Evolutionary conservation across 2,797 vertebrate genomes (phyloP).

Genomic region (Gadopsis marmoratus): DNA sequence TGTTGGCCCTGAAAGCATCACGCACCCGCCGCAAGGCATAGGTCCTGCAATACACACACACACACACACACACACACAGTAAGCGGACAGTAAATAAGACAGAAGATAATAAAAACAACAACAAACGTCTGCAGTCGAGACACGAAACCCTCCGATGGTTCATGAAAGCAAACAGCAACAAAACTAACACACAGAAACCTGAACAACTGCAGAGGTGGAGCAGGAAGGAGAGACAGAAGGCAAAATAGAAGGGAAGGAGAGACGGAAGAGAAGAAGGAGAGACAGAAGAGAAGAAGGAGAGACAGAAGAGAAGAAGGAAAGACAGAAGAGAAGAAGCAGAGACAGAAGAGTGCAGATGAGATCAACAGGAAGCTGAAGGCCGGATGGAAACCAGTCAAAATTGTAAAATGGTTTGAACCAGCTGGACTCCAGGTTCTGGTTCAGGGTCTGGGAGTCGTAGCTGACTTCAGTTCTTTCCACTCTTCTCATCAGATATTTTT

Average conservation of each 20-base stretch:
- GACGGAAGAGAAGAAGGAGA: too few species aligned
- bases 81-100: not conserved
- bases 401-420: too few species aligned
- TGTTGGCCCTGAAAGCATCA: conserved; percentile 95
- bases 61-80: conserved; percentile 8
- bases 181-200: conserved; percentile 14
- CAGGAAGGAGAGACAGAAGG: not conserved
- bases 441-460: too few species aligned
- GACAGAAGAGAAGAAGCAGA: too few species aligned
- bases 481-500: too few species aligned
- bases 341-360: conserved; percentile 33
- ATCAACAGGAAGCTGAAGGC: conserved; percentile 30
- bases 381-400: not conserved
- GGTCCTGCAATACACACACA: conserved; percentile 80
- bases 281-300: too few species aligned
- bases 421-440: too few species aligned
- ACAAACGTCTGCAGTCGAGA: conserved; percentile 25
- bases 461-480: too few species aligned
- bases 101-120: conserved; percentile 31
- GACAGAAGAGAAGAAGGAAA: too few species aligned
- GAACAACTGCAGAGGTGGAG: not conserved
- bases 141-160: not conserved
- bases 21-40: conserved; percentile 92
- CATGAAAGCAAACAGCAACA: conserved; percentile 22
- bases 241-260: too few species aligned